Conservation (phyloP, 2,888 invertebrate genomes). For the Xestia sexstrigata region DNA sequence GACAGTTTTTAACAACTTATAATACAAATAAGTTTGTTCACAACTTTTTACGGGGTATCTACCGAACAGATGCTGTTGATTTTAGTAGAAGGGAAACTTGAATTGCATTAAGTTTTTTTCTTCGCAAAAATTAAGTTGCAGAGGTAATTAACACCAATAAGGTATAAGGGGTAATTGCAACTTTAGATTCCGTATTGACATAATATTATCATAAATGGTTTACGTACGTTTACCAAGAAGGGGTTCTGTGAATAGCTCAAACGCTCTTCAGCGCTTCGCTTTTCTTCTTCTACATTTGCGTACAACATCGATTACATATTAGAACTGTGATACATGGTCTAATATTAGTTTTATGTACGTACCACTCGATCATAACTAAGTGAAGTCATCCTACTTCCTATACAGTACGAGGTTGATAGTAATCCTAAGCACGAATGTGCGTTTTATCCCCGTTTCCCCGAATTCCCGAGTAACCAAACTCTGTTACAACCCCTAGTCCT, state of each 20-base stretch:
- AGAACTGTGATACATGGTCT: neutral
- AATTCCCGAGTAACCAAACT: conserved; percentile 17
- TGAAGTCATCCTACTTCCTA: neutral
- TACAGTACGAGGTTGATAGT: conserved; percentile 4
- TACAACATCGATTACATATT: neutral
- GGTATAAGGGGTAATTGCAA: neutral
- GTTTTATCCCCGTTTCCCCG: neutral
- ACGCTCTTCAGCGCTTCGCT: no score
- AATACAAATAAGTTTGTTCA: conserved; percentile 34
- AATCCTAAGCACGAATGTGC: neutral
- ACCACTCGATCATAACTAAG: neutral
- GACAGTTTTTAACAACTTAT: conserved; percentile 37
- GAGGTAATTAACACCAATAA: neutral
- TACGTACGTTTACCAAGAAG: neutral
- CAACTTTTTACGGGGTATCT: conserved; percentile 16
- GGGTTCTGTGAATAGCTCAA: no score
- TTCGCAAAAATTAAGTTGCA: neutral
- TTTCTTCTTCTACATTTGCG: no score
- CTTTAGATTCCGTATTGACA: neutral
- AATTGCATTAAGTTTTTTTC: neutral
- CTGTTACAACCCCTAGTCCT: conserved; percentile 11
- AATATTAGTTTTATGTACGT: neutral
- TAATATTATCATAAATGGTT: neutral
- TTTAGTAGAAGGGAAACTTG: conserved; percentile 7
- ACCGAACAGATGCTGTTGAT: conserved; percentile 34